Evolutionary conservation across 2,797 vertebrate species (phyloP), one percentile per base, ranked within the genome.

Genomic region (Clamator glandarius): DNA sequence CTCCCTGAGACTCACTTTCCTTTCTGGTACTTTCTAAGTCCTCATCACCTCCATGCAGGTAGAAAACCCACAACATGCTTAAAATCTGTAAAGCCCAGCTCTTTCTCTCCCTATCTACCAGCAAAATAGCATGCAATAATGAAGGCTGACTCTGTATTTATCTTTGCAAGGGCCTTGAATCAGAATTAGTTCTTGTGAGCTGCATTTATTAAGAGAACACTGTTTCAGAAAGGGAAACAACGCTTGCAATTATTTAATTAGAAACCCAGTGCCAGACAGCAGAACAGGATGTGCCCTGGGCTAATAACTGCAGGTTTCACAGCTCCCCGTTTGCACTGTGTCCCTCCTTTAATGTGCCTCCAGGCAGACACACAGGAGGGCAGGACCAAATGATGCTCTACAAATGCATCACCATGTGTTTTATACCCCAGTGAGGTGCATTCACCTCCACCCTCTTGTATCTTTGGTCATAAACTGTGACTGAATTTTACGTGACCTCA

Each of bases 181-280:
- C 42, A 63, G 41, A 67, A 54, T 74, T 63, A 79, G 84, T 91
- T 72, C 84, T 80, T 63, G 46, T 0, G 17, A 85, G 73, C 55
- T 35, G 41, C 69, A 42, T 69, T 77, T 92, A 79, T 92, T 89
- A 84, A 48, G 59, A 52, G 68, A 68, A 23, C 29, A 5, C 36
- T 69, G 12, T 35, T 83, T 88, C 78, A 79, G 75, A 83, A 1
- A 26, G 61, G 73, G 76, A 90, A 94, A 81, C 59, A n/a, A 66
- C 7, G 31, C 55, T 83, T 69, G 77, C 59, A 83, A 89, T 91
- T 85, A 91, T 92, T 88, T 87, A 52, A 90, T 93, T 95, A 89
- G 92, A 26, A 76, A 39, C 12, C 74, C 73, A 36, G 82, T 7
- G 80, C 69, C 70, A 57, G 87, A 93, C 80, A 90, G 55, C 67